Evolutionary conservation across 2,113 vertebrate genomes (phyloP), one percentile per base, ranked within the genome.

Genomic region (Cranoglanis bouderius): DNA sequence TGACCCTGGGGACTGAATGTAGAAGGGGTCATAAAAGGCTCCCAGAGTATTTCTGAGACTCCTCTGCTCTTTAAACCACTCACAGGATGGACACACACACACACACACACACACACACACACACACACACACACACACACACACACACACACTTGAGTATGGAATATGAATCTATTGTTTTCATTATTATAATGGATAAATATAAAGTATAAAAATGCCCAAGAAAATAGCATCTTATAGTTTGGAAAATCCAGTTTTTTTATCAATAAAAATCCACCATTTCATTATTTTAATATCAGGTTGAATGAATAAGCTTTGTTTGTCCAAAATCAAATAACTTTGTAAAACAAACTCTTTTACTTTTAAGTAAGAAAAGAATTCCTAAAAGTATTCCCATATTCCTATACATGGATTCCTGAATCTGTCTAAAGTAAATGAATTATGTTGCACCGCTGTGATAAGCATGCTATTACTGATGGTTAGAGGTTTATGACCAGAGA

Each of bases 21-120:
- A 88, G 88, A 85, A 88, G 61, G 92, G 89, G 93, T 93, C 93
- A 90, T 91, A 63, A 80, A 88, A 67, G 92, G 91, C 92, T 94
- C 92, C 90, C 93, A 93, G 89, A 91, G 49, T 38, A 2, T 82
- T 87, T 82, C 63, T 0, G 85, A 89, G 84, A 90, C n/a, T 72
- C 67, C 74, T 57, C 87, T 93, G 83, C 88, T 89, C 55, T 84
- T 82, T 46, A 53, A 55, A 75, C 89, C 90, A 90, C 38, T 84
- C 84, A 85, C 74, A 89, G 14, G 88, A 43, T 59, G 3, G 3
- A 46, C 77, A 53, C 46, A 80, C 51, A 81, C 49, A 32, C 75
- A 77, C 43, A 77, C 74, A 49, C 67, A 61, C 53, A 67, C 49
- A 35, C 80, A 26, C 2, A 65, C 65, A 46, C 63, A 65, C 57